Percentiles rank a stretch among this genome's conserved stretches.
phyloP scores from a whole-genome alignment of 2,797 vertebrate species.

The Falco columbarius region DNA sequence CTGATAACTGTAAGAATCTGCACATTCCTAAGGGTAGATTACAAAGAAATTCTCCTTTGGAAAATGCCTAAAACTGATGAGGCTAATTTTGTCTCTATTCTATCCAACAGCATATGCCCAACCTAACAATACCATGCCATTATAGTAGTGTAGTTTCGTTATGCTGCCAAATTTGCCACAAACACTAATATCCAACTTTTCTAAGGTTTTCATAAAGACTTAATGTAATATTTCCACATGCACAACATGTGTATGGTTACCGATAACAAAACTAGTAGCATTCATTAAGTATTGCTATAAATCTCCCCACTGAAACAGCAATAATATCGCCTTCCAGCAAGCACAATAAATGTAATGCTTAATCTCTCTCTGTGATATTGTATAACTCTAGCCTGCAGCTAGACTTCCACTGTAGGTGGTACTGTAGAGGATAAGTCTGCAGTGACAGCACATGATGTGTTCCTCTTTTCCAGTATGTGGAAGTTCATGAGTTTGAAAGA shows the following conservation, averaged over 20 bases:
- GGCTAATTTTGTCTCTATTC: not conserved
- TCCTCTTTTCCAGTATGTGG: not conserved
- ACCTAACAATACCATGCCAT: slow-evolving; percentile 4
- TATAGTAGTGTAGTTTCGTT: not conserved
- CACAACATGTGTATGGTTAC: slow-evolving; percentile 19
- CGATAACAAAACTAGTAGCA: slow-evolving; percentile 64
- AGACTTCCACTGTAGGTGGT: slow-evolving; percentile 30
- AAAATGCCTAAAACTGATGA: slow-evolving; percentile 26
- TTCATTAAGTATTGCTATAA: slow-evolving; percentile 72
- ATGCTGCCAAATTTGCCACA: slow-evolving; percentile 29
- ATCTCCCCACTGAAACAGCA: slow-evolving; percentile 70
- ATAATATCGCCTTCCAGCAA: slow-evolving; percentile 64
- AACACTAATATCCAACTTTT: slow-evolving; percentile 50
- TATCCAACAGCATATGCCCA: not conserved
- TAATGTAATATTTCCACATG: slow-evolving; percentile 47
- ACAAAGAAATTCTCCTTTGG: slow-evolving; percentile 30
- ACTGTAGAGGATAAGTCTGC: slow-evolving; percentile 34
- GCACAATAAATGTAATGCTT: slow-evolving; percentile 65
- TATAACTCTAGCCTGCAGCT: slow-evolving; percentile 44
- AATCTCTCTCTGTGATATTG: slow-evolving; percentile 69
- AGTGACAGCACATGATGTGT: not conserved
- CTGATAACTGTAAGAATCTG: slow-evolving; percentile 20
- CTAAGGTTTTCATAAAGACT: slow-evolving; percentile 2
- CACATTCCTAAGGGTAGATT: slow-evolving; percentile 15
- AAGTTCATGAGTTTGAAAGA: slow-evolving; percentile 1